These are phyloP conservation scores for Tineola bisselliella DNA, from an alignment of 2,888 invertebrate genomes.

Conservation along the genomic window DNA sequence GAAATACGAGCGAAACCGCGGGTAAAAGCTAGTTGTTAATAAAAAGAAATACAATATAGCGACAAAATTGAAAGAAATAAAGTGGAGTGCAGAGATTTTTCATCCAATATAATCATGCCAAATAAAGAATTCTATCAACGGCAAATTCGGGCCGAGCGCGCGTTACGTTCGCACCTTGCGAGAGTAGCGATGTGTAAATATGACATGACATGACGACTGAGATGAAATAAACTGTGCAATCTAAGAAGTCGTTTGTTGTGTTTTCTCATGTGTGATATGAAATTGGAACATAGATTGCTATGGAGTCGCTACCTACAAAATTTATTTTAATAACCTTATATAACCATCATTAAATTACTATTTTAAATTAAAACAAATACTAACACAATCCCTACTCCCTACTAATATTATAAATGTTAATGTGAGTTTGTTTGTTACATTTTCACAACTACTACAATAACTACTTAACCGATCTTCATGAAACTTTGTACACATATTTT, in stretches of 20 bases:
- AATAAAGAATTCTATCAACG: conserved; percentile 59
- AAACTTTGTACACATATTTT: no score
- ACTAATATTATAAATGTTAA: no score
- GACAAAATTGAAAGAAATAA: background rate
- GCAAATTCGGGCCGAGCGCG: conserved; percentile 32
- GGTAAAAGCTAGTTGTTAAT: no score
- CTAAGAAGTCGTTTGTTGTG: conserved; percentile 45
- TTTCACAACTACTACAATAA: no score
- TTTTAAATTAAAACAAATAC: no score
- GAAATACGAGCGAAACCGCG: no score
- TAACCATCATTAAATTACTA: no score
- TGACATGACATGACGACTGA: conserved; percentile 54
- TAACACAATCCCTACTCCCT: no score
- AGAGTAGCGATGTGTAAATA: conserved; percentile 43
- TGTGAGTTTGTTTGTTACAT: no score
- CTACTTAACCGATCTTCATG: no score
- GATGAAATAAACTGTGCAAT: conserved; percentile 59
- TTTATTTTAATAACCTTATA: no score
- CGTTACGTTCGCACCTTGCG: conserved; percentile 28
- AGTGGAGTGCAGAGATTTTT: background rate
- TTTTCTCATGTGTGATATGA: conserved; percentile 37
- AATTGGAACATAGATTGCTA: conserved; percentile 19
- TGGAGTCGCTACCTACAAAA: conserved; percentile 12
- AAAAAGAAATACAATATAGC: background rate
- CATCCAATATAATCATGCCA: conserved; percentile 15